Evolutionary conservation across 2,888 invertebrate species (phyloP), one percentile per base, ranked within the genome.

Genomic region (Labia minor): DNA sequence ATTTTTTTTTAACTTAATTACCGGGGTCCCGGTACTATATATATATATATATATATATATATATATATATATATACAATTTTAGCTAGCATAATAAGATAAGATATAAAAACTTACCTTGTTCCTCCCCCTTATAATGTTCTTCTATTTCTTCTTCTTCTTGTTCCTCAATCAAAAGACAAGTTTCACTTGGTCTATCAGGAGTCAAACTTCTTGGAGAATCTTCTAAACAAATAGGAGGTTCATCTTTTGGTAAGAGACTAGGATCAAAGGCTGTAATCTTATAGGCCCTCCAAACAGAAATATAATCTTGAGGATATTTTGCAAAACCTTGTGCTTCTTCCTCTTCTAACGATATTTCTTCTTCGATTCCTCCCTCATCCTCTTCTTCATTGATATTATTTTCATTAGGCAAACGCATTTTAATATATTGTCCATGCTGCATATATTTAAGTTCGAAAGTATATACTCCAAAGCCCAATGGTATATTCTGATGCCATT

Each of bases 401-500:
- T 21, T 33, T 16, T 64, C 64, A 21, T 18, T 79, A 0, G 84
- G 83, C 73, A 86, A 84, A 69, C 81, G 81, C 33, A 83, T 79
- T 71, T 82, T 83, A 64, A 82, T 81, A 78, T 83, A 89, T 72
- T 80, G 86, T 0, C 91, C 91, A 72, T 87, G 86, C 71, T 88
- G 85, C 82, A 91, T 87, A 71, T 86, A 86, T 69, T 85, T 84
- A n/a, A 85, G 84, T 70, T 89, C 86, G 72, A 90, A 91, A 1
- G 86, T 85, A 72, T 88, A 91, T 67, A 88, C 87, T 0, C 90
- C 90, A 0, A 84, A 82, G 0, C 90, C 91, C 72, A 83, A 11
- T 11, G 66, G 66, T 73, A 85, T 80, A 37, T 87, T 85, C 69
- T 81, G 82, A 67, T 84, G 79, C 86, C 90, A 92, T 4, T 78